These are phyloP conservation scores for Phyllotreta cruciferae DNA, from an alignment of 2,888 invertebrate genomes.

Conservation along the genomic window DNA sequence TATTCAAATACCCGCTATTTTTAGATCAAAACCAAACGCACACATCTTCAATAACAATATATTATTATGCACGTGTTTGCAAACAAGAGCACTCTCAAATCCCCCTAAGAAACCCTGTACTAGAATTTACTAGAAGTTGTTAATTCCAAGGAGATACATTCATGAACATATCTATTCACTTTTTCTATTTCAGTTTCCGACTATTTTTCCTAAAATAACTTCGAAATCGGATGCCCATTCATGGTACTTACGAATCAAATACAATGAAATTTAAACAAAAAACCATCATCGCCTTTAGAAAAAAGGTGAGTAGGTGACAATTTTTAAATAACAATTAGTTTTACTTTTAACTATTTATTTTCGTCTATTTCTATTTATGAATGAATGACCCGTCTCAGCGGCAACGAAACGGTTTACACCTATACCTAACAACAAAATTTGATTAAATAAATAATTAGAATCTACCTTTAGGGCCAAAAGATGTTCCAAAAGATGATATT, in stretches of 20 bases:
- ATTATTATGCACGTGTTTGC: too few species aligned
- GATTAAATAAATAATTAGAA: too few species aligned
- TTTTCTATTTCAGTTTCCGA: too few species aligned
- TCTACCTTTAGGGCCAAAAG: too few species aligned
- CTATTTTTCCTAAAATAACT: conserved; percentile 20
- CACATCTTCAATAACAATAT: not conserved
- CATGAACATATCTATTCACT: not conserved
- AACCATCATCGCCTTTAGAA: conserved; percentile 10
- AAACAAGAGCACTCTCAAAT: too few species aligned
- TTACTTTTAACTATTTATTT: conserved; percentile 19
- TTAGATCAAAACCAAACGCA: conserved; percentile 16
- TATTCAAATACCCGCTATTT: conserved; percentile 17
- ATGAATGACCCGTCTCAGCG: conserved; percentile 25
- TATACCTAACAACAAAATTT: not conserved
- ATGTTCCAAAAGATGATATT: too few species aligned
- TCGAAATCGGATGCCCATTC: not conserved
- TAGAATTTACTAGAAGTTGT: too few species aligned
- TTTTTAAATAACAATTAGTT: conserved; percentile 40
- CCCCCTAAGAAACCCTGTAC: too few species aligned
- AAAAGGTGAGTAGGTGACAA: conserved; percentile 31
- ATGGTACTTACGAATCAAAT: conserved; percentile 4
- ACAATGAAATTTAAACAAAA: conserved; percentile 11
- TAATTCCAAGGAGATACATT: not conserved
- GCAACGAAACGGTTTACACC: conserved; percentile 19
- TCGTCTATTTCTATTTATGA: not conserved